phyloP scores from a whole-genome alignment of 2,888 invertebrate species.

The Anodontia alba region DNA sequence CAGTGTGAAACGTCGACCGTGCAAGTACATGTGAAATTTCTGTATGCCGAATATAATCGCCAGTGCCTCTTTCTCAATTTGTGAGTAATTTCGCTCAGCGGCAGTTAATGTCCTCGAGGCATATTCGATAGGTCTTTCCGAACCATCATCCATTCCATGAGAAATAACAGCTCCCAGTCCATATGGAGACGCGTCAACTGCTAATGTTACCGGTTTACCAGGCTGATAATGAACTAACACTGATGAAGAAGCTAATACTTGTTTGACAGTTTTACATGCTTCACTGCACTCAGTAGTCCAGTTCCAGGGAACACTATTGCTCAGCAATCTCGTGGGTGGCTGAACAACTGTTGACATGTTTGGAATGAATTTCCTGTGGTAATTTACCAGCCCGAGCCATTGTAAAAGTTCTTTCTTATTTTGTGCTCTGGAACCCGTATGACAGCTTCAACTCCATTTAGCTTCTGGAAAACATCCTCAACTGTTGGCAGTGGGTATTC shows the following conservation, averaged over 20 bases:
- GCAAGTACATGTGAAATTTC: conserved; percentile 63
- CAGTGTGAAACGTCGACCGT: conserved; percentile 19
- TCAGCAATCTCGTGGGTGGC: conserved; percentile 22
- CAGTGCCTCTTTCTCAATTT: conserved; percentile 83
- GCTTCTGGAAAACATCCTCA: conserved; percentile 1
- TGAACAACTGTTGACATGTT: conserved; percentile 31
- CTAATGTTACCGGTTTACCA: conserved; percentile 44
- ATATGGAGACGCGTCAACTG: conserved; percentile 61
- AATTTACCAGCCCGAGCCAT: conserved; percentile 32
- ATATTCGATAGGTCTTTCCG: conserved; percentile 84
- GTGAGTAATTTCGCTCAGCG: conserved; percentile 73
- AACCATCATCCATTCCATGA: conserved; percentile 78
- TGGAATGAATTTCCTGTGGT: conserved; percentile 34
- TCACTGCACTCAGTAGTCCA: conserved; percentile 23
- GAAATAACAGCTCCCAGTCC: conserved; percentile 67
- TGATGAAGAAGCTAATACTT: conserved; percentile 20
- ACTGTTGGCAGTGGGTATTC: conserved; percentile 15
- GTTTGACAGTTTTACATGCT: conserved; percentile 22
- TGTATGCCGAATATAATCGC: conserved; percentile 76
- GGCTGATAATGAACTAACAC: conserved; percentile 56
- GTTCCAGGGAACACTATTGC: conserved; percentile 25
- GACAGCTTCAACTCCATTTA: conserved; percentile 19
- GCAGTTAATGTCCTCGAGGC: conserved; percentile 55
- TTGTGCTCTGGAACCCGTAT: conserved; percentile 13
- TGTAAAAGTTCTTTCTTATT: conserved; percentile 22